Percentiles rank a stretch among this genome's conserved stretches.
Evolutionary conservation across 2,113 vertebrate species (phyloP).

Genomic region (Trematocara zebra): DNA sequence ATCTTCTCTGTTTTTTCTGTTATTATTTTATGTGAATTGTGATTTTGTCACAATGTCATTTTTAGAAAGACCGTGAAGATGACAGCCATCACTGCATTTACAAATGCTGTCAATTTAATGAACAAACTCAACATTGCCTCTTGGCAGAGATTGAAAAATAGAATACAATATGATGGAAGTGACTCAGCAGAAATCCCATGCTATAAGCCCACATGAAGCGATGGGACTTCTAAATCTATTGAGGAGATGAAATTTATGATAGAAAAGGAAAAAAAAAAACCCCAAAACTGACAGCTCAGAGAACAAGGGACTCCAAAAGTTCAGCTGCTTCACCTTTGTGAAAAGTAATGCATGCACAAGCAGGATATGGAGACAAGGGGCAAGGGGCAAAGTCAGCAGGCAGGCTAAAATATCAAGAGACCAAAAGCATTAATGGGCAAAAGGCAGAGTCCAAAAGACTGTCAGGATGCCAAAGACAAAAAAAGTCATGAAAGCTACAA

Average conservation of each 20-base stretch:
- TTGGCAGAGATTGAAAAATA: neutral
- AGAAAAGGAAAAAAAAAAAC: fast-evolving
- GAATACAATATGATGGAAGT: neutral
- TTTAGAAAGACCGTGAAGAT: neutral
- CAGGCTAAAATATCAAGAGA: neutral
- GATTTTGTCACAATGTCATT: neutral
- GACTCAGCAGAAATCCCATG: neutral
- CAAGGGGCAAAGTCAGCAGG: neutral
- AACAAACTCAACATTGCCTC: neutral
- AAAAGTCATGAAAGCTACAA: neutral
- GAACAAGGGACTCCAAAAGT: neutral
- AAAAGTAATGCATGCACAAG: neutral
- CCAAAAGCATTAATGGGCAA: neutral
- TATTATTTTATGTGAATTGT: neutral
- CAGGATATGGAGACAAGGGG: neutral
- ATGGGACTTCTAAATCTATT: neutral
- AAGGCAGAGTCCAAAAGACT: neutral
- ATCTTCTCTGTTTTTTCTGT: neutral
- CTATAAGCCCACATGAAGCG: neutral
- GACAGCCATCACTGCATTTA: neutral
- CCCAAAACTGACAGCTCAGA: neutral
- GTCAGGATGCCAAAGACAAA: neutral
- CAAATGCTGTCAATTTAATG: neutral
- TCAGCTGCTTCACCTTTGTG: neutral
- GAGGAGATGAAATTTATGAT: neutral